Evolutionary conservation across 2,113 vertebrate species (phyloP).

Genomic region (Hypanus sabinus): DNA sequence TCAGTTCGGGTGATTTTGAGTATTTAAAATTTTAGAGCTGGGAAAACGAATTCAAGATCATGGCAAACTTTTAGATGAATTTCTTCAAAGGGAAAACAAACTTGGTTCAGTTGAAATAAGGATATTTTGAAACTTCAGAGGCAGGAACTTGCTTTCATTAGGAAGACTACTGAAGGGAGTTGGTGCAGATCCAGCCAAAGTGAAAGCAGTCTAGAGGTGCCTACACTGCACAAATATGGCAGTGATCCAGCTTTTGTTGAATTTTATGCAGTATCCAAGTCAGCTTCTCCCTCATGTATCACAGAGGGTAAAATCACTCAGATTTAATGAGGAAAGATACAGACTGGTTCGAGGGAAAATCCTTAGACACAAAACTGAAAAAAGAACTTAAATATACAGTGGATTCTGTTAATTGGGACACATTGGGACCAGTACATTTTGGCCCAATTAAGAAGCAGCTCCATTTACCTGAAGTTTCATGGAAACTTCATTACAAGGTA

Average conservation of each 20-base stretch:
- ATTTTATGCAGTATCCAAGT: not conserved
- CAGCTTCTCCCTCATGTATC: not conserved
- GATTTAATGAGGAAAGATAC: not conserved
- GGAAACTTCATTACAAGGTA: too few species aligned
- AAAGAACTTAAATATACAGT: too few species aligned
- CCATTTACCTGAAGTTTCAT: too few species aligned
- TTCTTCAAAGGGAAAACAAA: not conserved
- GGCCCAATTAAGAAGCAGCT: too few species aligned
- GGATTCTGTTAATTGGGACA: too few species aligned
- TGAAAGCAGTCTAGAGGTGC: not conserved
- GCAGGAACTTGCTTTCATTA: not conserved
- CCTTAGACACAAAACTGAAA: not conserved
- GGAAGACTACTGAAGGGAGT: too few species aligned
- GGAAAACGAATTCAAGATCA: not conserved
- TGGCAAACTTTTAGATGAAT: not conserved
- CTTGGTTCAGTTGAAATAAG: not conserved
- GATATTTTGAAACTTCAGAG: not conserved
- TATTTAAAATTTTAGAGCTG: not conserved
- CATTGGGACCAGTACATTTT: too few species aligned
- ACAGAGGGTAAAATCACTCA: not conserved
- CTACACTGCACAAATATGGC: not conserved
- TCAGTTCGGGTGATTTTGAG: not conserved
- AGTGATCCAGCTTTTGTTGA: not conserved
- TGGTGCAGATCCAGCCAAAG: not conserved
- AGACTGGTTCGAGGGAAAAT: not conserved